Conservation (phyloP, 2,888 invertebrate species). For the Hybos culiciformis region DNA sequence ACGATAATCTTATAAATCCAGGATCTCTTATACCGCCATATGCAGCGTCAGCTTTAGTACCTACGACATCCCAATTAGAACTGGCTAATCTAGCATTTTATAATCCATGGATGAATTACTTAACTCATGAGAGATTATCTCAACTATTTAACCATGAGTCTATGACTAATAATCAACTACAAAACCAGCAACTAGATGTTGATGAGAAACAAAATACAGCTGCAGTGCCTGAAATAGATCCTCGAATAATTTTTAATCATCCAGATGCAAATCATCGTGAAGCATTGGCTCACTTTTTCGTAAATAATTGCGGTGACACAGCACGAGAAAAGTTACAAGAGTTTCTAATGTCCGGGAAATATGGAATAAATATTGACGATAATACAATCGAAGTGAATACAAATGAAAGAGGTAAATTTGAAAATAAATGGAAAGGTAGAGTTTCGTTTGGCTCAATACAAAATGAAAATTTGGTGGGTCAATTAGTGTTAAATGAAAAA, state of each 20-base stretch:
- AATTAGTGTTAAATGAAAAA: no score
- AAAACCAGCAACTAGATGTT: not conserved
- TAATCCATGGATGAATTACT: slow-evolving; percentile 35
- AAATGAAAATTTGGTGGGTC: no score
- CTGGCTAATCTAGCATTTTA: slow-evolving; percentile 19
- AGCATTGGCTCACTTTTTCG: slow-evolving; percentile 12
- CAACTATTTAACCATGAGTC: slow-evolving; percentile 28
- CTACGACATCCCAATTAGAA: not conserved
- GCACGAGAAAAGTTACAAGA: slow-evolving; percentile 17
- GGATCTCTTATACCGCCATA: slow-evolving; percentile 5
- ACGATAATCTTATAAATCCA: not conserved
- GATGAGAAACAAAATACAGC: slow-evolving; percentile 12
- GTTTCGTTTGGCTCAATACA: no score
- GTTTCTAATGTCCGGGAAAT: slow-evolving; percentile 4
- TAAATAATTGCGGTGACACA: slow-evolving; percentile 14
- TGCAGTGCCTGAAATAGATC: slow-evolving; percentile 17
- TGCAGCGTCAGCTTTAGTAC: slow-evolving; percentile 15
- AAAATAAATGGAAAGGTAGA: slow-evolving; percentile 9
- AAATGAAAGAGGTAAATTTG: slow-evolving; percentile 11
- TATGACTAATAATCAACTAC: no score
- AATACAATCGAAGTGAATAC: slow-evolving; percentile 13
- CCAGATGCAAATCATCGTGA: slow-evolving; percentile 9
- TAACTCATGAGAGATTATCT: slow-evolving; percentile 30
- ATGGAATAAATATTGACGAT: slow-evolving; percentile 7
- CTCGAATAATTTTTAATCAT: slow-evolving; percentile 16